Percentiles rank a stretch among this genome's conserved stretches.
Conservation (phyloP, 1,140 invertebrate species). For the Lepidurus couesii region DNA sequence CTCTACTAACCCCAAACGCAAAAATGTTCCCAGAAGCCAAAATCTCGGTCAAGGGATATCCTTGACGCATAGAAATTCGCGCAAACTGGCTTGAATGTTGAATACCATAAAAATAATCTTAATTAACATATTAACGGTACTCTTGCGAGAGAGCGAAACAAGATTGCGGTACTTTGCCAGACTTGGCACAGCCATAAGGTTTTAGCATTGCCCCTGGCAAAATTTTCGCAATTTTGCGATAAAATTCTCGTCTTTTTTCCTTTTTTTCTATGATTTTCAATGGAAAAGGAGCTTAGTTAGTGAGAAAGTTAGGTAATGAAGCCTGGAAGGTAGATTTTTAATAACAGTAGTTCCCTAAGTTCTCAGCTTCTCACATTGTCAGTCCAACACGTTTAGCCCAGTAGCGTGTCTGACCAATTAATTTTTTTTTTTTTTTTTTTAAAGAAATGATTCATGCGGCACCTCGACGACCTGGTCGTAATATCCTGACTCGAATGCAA, state of each 20-base stretch:
- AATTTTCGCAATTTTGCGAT: not conserved
- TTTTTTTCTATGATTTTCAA: no score
- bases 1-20: not conserved
- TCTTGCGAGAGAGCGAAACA: not conserved
- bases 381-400: no score
- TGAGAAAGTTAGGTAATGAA: no score
- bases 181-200: not conserved
- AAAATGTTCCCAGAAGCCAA: not conserved
- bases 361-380: no score
- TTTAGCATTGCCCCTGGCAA: not conserved
- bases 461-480: slow-evolving; percentile 40
- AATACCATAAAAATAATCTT: not conserved
- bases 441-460: slow-evolving; percentile 31
- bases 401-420: not conserved
- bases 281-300: no score
- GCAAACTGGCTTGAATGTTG: not conserved
- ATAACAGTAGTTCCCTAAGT: no score
- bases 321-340: no score
- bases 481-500: slow-evolving; percentile 60
- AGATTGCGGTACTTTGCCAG: not conserved
- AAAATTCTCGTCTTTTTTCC: not conserved
- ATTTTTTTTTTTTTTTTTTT: slow-evolving; percentile 26
- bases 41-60: not conserved
- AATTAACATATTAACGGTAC: slow-evolving; percentile 22
- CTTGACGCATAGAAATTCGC: not conserved